Conservation (phyloP, 2,888 invertebrate species). For the Oscheius onirici region DNA sequence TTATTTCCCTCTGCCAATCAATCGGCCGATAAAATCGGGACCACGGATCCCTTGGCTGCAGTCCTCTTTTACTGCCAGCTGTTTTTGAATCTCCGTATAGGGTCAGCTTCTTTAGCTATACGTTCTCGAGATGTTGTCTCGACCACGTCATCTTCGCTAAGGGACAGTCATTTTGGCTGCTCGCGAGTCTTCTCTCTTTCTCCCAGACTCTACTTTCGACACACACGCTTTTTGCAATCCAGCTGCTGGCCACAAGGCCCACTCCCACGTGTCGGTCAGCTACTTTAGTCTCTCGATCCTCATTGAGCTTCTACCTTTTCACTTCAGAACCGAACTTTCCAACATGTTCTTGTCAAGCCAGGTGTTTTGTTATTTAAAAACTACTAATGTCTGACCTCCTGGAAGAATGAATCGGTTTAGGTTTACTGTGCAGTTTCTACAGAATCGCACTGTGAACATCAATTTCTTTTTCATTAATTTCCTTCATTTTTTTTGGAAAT, state of each 20-base stretch:
- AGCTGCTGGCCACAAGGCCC: background rate
- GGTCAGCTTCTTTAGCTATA: background rate
- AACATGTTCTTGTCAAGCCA: too few relatives aligned
- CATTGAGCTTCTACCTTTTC: too few relatives aligned
- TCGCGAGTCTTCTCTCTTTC: slow-evolving; percentile 1
- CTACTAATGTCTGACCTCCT: too few relatives aligned
- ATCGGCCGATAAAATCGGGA: slow-evolving; percentile 30
- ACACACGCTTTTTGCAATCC: slow-evolving; percentile 10
- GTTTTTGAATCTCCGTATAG: slow-evolving; percentile 1
- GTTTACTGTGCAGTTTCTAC: too few relatives aligned
- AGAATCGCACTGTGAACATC: too few relatives aligned
- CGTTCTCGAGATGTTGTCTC: slow-evolving; percentile 1
- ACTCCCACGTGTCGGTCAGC: too few relatives aligned
- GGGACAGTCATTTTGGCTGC: background rate
- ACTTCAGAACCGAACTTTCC: too few relatives aligned
- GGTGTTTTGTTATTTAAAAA: too few relatives aligned
- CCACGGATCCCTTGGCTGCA: background rate
- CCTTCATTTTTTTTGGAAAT: too few relatives aligned
- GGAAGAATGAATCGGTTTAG: too few relatives aligned
- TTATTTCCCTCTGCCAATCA: slow-evolving; percentile 33
- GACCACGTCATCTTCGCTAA: slow-evolving; percentile 11
- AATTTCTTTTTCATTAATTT: too few relatives aligned
- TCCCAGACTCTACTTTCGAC: background rate
- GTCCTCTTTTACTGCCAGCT: slow-evolving; percentile 1
- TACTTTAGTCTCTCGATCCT: too few relatives aligned